phyloP scores from a whole-genome alignment of 2,888 invertebrate genomes.

The Argynnis bischoffii region DNA sequence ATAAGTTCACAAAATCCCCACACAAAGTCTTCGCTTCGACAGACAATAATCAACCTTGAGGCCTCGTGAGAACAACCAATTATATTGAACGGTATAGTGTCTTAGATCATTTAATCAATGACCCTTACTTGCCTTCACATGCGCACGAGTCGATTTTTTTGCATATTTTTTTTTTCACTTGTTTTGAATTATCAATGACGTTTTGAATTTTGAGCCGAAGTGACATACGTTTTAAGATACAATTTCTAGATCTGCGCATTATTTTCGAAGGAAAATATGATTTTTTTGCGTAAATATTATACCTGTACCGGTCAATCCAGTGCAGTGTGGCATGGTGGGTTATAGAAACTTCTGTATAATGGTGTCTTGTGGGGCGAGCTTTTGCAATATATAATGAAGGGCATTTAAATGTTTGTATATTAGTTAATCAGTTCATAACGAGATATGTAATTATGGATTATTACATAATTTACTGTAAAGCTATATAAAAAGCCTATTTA shows the following conservation, averaged over 20 bases:
- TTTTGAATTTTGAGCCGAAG: slow-evolving; percentile 16
- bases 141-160: slow-evolving; percentile 74
- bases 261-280: background rate
- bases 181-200: slow-evolving; percentile 3
- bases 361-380: background rate
- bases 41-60: slow-evolving; percentile 44
- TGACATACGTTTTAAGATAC: slow-evolving; percentile 1
- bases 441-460: slow-evolving; percentile 28
- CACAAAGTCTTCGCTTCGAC: slow-evolving; percentile 42
- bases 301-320: slow-evolving; percentile 17
- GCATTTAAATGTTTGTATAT: slow-evolving; percentile 15
- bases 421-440: slow-evolving; percentile 36
- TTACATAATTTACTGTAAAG: slow-evolving; percentile 28
- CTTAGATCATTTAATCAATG: slow-evolving; percentile 47
- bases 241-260: background rate
- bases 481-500: slow-evolving; percentile 28
- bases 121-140: slow-evolving; percentile 67
- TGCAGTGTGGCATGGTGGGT: slow-evolving; percentile 2
- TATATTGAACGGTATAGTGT: slow-evolving; percentile 32
- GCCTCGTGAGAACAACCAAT: slow-evolving; percentile 18
- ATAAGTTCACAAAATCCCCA: slow-evolving; percentile 49
- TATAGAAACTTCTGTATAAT: background rate
- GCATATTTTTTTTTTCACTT: slow-evolving; percentile 61
- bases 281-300: background rate
- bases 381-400: slow-evolving; percentile 9